Base-by-base conservation (phyloP, 2,113 vertebrate species). In the Baryphthengus martii region DNA sequence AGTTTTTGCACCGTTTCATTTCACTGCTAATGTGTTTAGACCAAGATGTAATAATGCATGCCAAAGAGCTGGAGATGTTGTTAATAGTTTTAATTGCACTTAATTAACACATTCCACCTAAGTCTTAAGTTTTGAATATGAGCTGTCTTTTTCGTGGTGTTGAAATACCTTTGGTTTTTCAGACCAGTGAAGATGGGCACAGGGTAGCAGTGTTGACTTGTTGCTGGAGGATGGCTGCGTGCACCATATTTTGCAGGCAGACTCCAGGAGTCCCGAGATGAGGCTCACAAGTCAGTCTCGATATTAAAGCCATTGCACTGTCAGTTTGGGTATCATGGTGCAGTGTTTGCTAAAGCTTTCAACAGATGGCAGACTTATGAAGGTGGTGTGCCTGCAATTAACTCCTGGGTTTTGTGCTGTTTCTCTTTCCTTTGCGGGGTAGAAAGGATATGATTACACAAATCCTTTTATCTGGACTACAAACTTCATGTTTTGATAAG, bases 381-480 rank as follows among this genome's bases (percentile, higher is more conserved):
- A 40, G 35, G 18, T 76, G 53, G 9, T 28, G 40, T 6, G 4
- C 37, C 29, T 40, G 67, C 50, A 63, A 6, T 72, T 42, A 79
- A 59, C 33, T 58, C 4, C 40, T 11, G 4, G 37, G 9, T 18
- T 37, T 82, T 78, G 42, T 56, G 58, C 65, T 70, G 42, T 39
- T 55, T 52, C 1, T 0, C 71, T 88, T 68, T 75, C 37, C 37
- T 82, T 68, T 6, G 2, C 0, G 0, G 23, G 20, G 5, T 40
- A 59, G 93, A 67, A 76, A 55, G 74, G 63, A 77, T 88, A 37
- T 29, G 58, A 62, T 49, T 42, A 7, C 20, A 35, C 45, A 45
- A 35, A 88, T 73, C 42, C 67, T 93, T 91, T 86, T 71, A 71
- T 91, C 63, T 63, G 79, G 50, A 52, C 72, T 63, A 18, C 35